phyloP scores from a whole-genome alignment of 2,888 invertebrate species.

The Melipona beecheii region DNA sequence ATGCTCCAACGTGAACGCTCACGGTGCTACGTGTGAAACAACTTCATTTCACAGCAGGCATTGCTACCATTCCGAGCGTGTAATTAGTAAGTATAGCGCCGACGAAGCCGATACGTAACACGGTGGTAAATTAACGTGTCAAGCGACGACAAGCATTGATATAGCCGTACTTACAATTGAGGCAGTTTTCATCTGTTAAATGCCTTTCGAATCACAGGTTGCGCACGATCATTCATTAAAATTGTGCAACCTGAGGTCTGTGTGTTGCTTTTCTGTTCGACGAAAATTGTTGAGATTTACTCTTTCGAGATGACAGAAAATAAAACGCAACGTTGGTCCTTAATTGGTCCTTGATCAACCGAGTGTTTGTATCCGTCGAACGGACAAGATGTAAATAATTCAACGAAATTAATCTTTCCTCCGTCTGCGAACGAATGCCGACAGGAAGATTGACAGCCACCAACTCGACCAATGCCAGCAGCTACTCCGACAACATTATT shows the following conservation, averaged over 20 bases:
- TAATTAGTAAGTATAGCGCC: neutral
- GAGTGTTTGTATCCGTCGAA: too few species aligned
- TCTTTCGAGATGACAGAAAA: too few species aligned
- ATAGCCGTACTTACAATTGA: neutral
- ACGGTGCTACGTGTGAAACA: neutral
- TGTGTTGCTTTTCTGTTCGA: too few species aligned
- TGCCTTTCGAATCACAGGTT: neutral
- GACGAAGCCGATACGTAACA: neutral
- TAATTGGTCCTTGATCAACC: too few species aligned
- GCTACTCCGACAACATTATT: slow-evolving; percentile 1
- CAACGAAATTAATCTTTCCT: neutral
- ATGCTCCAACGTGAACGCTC: too few species aligned
- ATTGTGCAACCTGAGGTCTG: neutral
- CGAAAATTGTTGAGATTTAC: too few species aligned
- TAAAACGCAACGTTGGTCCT: too few species aligned
- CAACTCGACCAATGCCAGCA: neutral
- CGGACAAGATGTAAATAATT: neutral
- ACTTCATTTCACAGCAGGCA: neutral
- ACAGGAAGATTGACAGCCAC: neutral
- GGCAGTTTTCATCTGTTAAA: neutral
- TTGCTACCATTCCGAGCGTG: neutral
- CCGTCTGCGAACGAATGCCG: neutral
- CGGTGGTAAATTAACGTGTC: neutral
- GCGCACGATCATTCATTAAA: neutral
- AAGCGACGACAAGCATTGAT: neutral